Evolutionary conservation across 2,113 vertebrate genomes (phyloP).

Genomic region (Chloroceryle aenea): DNA sequence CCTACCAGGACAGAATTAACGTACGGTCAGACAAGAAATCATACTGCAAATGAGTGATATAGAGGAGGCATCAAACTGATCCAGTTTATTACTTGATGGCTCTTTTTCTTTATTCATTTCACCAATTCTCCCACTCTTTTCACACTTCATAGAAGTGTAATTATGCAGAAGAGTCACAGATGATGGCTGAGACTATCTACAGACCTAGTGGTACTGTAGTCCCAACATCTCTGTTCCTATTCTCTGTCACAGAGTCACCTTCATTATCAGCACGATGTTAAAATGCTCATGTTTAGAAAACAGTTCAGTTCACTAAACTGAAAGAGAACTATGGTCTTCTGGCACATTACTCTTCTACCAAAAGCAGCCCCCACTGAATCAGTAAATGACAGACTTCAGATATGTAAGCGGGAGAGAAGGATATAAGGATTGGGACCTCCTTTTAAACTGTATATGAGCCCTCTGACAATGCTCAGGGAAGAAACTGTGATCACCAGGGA

Average conservation of each 20-base stretch:
- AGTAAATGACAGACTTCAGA: not conserved
- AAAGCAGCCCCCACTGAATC: not conserved
- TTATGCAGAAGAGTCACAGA: not conserved
- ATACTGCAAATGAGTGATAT: fast-evolving
- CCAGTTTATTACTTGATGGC: not conserved
- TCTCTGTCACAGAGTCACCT: not conserved
- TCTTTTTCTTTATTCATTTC: not conserved
- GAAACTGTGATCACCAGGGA: not conserved
- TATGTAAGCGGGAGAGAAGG: not conserved
- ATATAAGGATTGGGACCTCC: not conserved
- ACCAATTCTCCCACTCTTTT: not conserved
- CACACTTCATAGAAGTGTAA: not conserved
- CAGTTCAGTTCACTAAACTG: not conserved
- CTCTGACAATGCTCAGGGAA: not conserved
- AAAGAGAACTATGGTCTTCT: not conserved
- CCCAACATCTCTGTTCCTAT: fast-evolving
- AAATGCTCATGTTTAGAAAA: not conserved
- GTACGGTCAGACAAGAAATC: not conserved
- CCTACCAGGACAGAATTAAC: not conserved
- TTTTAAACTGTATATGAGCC: not conserved
- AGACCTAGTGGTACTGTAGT: not conserved
- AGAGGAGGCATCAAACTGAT: not conserved
- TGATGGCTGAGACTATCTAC: not conserved
- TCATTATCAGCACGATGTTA: not conserved
- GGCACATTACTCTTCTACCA: not conserved